Evolutionary conservation across 2,888 invertebrate species (phyloP).

Genomic region (Dryococelus australis): DNA sequence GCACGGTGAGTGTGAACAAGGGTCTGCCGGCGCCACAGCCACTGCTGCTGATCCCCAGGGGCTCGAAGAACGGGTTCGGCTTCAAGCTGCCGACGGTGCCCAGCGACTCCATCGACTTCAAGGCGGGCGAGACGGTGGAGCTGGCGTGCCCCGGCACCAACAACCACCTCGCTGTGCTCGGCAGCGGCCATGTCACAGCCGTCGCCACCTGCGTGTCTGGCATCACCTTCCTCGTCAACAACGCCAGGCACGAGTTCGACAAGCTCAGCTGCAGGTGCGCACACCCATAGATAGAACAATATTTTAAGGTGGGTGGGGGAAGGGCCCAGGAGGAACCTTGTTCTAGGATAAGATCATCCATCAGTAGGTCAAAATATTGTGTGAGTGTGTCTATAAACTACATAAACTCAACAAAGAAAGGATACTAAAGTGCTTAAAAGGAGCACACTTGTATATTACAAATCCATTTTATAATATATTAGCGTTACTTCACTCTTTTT

Average conservation of each 20-base stretch:
- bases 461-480: too few relatives aligned
- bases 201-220: conserved; percentile 37
- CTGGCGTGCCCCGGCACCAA: conserved; percentile 38
- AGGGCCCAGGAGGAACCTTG: too few relatives aligned
- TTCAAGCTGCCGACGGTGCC: conserved; percentile 35
- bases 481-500: too few relatives aligned
- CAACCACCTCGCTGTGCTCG: conserved; percentile 32
- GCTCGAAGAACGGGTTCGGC: conserved; percentile 34
- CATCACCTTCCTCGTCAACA: conserved; percentile 34
- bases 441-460: too few relatives aligned
- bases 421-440: too few relatives aligned
- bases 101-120: conserved; percentile 22
- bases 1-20: conserved; percentile 39
- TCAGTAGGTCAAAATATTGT: too few relatives aligned
- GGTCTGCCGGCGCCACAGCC: conserved; percentile 41
- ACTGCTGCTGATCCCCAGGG: conserved; percentile 36
- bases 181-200: conserved; percentile 8
- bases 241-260: conserved; percentile 54
- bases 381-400: too few relatives aligned
- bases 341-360: too few relatives aligned
- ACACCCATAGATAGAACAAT: too few relatives aligned
- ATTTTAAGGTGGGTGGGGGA: too few relatives aligned
- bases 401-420: too few relatives aligned
- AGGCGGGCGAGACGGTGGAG: conserved; percentile 32
- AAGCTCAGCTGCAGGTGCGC: conserved; percentile 57